Conservation (phyloP, 1,140 invertebrate genomes). For the Cheumatopsyche charites region DNA sequence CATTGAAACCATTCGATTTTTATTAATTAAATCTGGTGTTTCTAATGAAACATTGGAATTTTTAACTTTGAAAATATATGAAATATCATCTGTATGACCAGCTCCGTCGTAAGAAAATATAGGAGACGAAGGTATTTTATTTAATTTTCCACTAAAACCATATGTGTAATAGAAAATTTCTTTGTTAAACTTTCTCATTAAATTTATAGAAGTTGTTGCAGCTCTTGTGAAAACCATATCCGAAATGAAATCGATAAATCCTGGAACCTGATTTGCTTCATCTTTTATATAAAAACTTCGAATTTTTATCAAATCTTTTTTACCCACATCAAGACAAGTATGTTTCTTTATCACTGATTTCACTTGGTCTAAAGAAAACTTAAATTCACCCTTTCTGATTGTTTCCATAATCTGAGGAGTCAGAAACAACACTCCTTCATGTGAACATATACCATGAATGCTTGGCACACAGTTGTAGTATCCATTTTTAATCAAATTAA, state of each 20-base stretch:
- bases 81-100: constrained; percentile 35
- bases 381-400: background rate
- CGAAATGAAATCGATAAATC: background rate
- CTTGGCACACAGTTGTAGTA: constrained; percentile 8
- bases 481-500: background rate
- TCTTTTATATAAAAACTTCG: constrained; percentile 5
- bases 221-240: background rate
- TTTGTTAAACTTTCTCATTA: background rate
- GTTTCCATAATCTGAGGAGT: background rate
- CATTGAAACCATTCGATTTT: constrained; percentile 36
- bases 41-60: background rate
- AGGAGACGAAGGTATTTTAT: background rate
- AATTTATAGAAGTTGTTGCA: background rate
- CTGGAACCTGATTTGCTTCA: background rate
- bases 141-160: background rate
- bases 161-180: background rate
- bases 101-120: constrained; percentile 25
- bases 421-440: constrained; percentile 12
- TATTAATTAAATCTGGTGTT: constrained; percentile 27
- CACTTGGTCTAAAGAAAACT: background rate
- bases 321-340: background rate
- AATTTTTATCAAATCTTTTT: background rate
- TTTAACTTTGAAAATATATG: constrained; percentile 35
- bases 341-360: constrained; percentile 4
- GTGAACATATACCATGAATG: constrained; percentile 14